phyloP scores from a whole-genome alignment of 2,888 invertebrate genomes.

The Ariolimax columbianus region DNA sequence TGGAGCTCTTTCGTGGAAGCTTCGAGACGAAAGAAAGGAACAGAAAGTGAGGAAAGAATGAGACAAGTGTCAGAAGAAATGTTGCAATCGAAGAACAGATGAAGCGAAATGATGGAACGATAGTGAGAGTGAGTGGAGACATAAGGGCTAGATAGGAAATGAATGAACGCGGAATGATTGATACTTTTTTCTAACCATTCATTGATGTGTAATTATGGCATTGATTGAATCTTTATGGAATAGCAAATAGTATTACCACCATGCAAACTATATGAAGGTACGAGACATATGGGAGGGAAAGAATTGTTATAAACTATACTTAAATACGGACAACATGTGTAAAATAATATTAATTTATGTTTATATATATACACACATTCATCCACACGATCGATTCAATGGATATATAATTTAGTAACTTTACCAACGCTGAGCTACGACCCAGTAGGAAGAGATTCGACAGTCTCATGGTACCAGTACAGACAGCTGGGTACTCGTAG shows the following conservation, averaged over 20 bases:
- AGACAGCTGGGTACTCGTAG: no score
- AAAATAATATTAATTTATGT: no score
- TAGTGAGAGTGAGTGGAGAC: neutral
- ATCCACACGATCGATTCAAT: no score
- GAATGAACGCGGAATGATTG: neutral
- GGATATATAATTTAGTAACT: no score
- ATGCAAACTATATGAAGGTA: neutral
- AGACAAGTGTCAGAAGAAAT: neutral
- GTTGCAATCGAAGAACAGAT: neutral
- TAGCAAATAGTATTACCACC: neutral
- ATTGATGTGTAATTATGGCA: neutral
- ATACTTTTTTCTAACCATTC: neutral
- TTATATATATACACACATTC: no score
- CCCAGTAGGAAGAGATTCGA: no score
- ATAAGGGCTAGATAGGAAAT: neutral
- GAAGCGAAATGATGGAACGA: neutral
- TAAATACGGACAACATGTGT: no score
- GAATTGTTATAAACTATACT: no score
- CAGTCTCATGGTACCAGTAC: no score
- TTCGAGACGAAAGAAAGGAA: constrained; percentile 22
- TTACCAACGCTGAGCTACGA: no score
- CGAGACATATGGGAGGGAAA: neutral
- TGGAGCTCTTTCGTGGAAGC: constrained; percentile 24
- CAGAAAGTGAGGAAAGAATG: constrained; percentile 21
- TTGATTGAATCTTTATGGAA: neutral